Percentiles rank a stretch among this genome's conserved stretches.
Evolutionary conservation across 2,888 invertebrate species (phyloP).

Genomic region (Cryptus armator): DNA sequence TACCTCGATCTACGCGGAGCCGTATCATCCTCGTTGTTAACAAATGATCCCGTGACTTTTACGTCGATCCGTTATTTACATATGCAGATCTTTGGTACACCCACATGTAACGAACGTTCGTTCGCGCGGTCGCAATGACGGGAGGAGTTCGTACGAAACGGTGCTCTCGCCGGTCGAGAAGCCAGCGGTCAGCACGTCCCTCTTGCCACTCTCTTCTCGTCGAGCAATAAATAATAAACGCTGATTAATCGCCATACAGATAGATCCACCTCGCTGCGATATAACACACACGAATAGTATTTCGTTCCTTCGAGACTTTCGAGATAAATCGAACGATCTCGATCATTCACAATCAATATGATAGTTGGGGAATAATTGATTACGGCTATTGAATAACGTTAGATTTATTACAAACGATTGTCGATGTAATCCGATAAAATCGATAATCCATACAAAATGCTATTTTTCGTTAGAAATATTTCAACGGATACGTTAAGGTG

Average conservation of each 20-base stretch:
- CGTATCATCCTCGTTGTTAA: slow-evolving; percentile 70
- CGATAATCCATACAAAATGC: neutral
- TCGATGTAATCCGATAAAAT: slow-evolving; percentile 1
- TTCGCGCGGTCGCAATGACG: slow-evolving; percentile 51
- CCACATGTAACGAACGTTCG: slow-evolving; percentile 53
- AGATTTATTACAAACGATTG: slow-evolving; percentile 51
- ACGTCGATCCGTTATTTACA: slow-evolving; percentile 67
- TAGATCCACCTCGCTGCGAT: slow-evolving; percentile 63
- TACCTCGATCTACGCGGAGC: slow-evolving; percentile 48
- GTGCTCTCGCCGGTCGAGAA: slow-evolving; percentile 47
- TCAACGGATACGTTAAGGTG: slow-evolving; percentile 14
- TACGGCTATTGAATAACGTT: slow-evolving; percentile 27
- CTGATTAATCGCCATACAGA: slow-evolving; percentile 66
- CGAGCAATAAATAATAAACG: slow-evolving; percentile 65
- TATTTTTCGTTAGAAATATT: neutral
- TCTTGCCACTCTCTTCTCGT: slow-evolving; percentile 64
- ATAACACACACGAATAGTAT: slow-evolving; percentile 45
- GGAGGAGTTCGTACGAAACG: slow-evolving; percentile 62
- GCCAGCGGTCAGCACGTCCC: slow-evolving; percentile 59
- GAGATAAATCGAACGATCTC: slow-evolving; percentile 63
- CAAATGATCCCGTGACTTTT: slow-evolving; percentile 70
- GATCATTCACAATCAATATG: slow-evolving; percentile 61
- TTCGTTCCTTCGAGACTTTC: slow-evolving; percentile 32
- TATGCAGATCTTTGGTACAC: slow-evolving; percentile 67
- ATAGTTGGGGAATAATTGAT: slow-evolving; percentile 58